Conservation (phyloP, 1,140 invertebrate genomes). For the Drosophila pseudoobscura region DNA sequence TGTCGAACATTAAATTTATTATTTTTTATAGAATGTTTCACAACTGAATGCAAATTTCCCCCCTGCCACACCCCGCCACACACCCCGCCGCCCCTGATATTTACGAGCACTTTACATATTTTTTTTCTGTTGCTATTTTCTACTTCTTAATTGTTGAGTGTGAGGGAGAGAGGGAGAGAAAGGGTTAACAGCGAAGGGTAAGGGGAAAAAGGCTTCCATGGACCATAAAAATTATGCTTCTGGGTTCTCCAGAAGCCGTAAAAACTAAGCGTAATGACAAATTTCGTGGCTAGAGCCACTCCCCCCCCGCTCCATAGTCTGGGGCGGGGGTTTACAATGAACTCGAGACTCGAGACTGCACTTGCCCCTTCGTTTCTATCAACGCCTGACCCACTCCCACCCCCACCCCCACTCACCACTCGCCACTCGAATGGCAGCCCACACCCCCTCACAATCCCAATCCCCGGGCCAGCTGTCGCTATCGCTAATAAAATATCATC, state of each 20-base stretch:
- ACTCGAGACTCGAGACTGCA: slow-evolving; percentile 20
- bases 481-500: slow-evolving; percentile 70
- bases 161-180: slow-evolving; percentile 20
- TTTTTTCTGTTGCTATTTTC: slow-evolving; percentile 46
- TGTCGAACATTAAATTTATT: slow-evolving; percentile 80
- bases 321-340: slow-evolving; percentile 41
- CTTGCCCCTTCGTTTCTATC: slow-evolving; percentile 34
- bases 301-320: slow-evolving; percentile 11
- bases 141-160: slow-evolving; percentile 62
- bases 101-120: slow-evolving; percentile 46
- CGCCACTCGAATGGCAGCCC: neutral
- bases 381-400: slow-evolving; percentile 3
- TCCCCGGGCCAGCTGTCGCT: slow-evolving; percentile 42
- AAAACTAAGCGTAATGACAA: slow-evolving; percentile 73
- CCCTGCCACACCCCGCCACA: slow-evolving; percentile 10
- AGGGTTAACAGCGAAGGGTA: slow-evolving; percentile 12
- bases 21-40: slow-evolving; percentile 82
- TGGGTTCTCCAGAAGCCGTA: slow-evolving; percentile 66
- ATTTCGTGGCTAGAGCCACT: slow-evolving; percentile 35
- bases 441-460: neutral
- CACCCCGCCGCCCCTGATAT: neutral
- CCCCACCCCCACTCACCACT: neutral
- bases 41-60: slow-evolving; percentile 79
- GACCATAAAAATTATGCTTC: slow-evolving; percentile 55
- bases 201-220: slow-evolving; percentile 12